Percentiles rank a stretch among this genome's conserved stretches.
Conservation (phyloP, 2,888 invertebrate species). For the Adineta ricciae region DNA sequence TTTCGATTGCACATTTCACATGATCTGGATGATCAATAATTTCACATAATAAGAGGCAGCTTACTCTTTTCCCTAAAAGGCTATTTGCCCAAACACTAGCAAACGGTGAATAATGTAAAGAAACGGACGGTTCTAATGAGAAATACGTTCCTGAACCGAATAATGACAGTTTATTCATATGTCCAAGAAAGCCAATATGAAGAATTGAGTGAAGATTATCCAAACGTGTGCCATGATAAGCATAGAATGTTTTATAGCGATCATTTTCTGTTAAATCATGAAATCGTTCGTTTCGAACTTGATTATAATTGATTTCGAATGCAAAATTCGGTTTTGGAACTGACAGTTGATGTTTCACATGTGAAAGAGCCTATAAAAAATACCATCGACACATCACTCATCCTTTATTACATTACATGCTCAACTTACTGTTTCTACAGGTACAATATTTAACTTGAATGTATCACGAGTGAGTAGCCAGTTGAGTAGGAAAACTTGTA, state of each 20-base stretch:
- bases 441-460: neutral
- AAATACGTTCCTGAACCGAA: conserved; percentile 67
- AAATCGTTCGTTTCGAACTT: conserved; percentile 39
- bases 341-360: conserved; percentile 10
- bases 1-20: conserved; percentile 50
- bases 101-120: conserved; percentile 63
- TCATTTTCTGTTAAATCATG: conserved; percentile 36
- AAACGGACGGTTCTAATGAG: conserved; percentile 64
- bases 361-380: neutral
- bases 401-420: neutral
- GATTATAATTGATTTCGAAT: conserved; percentile 41
- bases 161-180: conserved; percentile 60
- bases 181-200: conserved; percentile 66
- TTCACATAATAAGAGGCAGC: conserved; percentile 70
- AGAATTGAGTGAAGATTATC: conserved; percentile 72
- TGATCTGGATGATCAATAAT: conserved; percentile 62
- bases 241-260: conserved; percentile 56
- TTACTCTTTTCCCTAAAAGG: conserved; percentile 63
- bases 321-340: conserved; percentile 39
- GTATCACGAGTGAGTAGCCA: neutral
- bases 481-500: conserved; percentile 1
- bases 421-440: neutral
- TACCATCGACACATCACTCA: neutral
- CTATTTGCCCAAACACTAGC: conserved; percentile 66
- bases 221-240: conserved; percentile 69